Percentiles rank a stretch among this genome's conserved stretches.
Conservation (phyloP, 2,888 invertebrate genomes). For the Drosophila quinaria region DNA sequence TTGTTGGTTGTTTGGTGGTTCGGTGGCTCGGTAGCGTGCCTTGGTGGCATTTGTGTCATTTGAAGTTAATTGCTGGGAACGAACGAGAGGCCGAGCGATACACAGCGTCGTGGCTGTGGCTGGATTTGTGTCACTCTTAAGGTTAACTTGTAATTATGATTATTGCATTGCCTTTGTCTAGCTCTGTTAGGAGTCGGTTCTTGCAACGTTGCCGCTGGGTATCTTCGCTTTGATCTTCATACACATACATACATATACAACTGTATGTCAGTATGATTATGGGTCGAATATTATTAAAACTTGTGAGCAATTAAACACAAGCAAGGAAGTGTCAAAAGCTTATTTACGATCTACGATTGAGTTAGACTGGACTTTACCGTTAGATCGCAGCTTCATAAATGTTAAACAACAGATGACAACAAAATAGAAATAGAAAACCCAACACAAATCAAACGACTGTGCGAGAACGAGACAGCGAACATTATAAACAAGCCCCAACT, state of each 20-base stretch:
- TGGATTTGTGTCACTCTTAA: conserved; percentile 80
- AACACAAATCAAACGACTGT: conserved; percentile 15
- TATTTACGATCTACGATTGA: conserved; percentile 35
- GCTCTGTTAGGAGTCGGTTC: conserved; percentile 53
- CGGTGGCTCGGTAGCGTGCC: conserved; percentile 65
- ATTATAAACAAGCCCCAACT: not conserved
- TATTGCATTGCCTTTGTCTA: conserved; percentile 61
- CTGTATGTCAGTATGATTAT: not conserved
- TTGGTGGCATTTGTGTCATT: conserved; percentile 80
- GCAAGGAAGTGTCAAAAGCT: conserved; percentile 53
- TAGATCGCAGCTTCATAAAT: conserved; percentile 51
- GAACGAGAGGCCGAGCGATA: conserved; percentile 54
- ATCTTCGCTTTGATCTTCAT: conserved; percentile 37
- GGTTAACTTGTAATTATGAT: conserved; percentile 81
- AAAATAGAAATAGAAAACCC: conserved; percentile 31
- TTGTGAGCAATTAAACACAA: conserved; percentile 30
- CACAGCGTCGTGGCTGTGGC: conserved; percentile 33
- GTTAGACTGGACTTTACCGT: conserved; percentile 39
- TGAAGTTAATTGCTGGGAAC: conserved; percentile 81
- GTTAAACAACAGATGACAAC: conserved; percentile 23
- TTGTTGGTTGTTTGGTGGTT: conserved; percentile 19
- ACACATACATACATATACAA: not conserved
- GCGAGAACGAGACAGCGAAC: conserved; percentile 17
- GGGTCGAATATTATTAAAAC: conserved; percentile 24
- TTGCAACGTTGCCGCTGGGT: conserved; percentile 29